A percentile compares a stretch with the other conserved stretches of the same genome.
These are phyloP conservation scores for Aquatica leii DNA, from an alignment of 2,888 invertebrate species.

Conservation along the genomic window DNA sequence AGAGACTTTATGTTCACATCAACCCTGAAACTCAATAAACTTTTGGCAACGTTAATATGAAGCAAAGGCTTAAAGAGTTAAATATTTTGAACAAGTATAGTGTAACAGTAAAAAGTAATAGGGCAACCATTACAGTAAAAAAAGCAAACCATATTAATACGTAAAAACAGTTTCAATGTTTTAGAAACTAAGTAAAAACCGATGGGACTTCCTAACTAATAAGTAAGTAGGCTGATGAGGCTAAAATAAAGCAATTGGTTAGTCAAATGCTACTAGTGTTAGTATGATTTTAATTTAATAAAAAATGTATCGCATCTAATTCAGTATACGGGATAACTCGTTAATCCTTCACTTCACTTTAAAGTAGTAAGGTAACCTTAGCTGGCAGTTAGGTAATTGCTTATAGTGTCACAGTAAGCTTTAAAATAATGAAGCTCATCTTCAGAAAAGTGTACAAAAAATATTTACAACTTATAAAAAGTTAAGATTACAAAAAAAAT, in stretches of 20 bases:
- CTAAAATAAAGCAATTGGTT: background rate
- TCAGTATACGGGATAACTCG: too few relatives aligned
- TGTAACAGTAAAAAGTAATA: too few relatives aligned
- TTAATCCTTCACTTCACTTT: too few relatives aligned
- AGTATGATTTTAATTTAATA: background rate
- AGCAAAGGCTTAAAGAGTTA: conserved; percentile 11
- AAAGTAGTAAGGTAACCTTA: too few relatives aligned
- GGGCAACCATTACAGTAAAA: too few relatives aligned
- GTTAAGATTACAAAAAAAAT: too few relatives aligned
- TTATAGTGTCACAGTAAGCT: too few relatives aligned
- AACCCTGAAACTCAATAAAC: conserved; percentile 19
- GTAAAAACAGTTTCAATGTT: background rate
- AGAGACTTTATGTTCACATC: conserved; percentile 17
- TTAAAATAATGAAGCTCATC: too few relatives aligned
- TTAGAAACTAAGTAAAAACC: background rate
- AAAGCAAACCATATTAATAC: background rate
- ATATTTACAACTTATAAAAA: too few relatives aligned
- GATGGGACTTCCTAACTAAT: background rate
- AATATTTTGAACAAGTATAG: conserved; percentile 17
- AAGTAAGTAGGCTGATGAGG: background rate
- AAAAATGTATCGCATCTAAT: too few relatives aligned
- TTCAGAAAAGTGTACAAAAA: too few relatives aligned
- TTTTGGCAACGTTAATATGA: conserved; percentile 18
- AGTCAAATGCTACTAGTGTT: background rate
- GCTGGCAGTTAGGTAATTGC: too few relatives aligned